Percentiles rank a stretch among this genome's conserved stretches.
Evolutionary conservation across 2,888 invertebrate species (phyloP).

Genomic region (Heliconius aoede): DNA sequence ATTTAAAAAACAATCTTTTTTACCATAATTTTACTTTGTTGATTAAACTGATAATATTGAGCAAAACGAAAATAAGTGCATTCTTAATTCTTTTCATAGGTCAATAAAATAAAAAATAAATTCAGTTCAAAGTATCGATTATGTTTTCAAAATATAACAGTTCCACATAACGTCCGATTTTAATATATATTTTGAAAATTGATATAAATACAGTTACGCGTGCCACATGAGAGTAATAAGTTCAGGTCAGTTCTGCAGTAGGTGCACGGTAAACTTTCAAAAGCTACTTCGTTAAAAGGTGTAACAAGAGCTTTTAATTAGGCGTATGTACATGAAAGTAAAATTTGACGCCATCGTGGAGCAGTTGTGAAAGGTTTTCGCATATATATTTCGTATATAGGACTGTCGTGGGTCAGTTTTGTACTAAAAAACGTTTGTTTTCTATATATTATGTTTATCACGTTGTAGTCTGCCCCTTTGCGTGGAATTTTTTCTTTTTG

Average conservation of each 20-base stretch:
- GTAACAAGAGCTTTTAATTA: slow-evolving; percentile 13
- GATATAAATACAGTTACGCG: slow-evolving; percentile 27
- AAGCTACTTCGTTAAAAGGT: slow-evolving; percentile 12
- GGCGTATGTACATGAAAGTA: not conserved
- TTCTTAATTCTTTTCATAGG: slow-evolving; percentile 6
- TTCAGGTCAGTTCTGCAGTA: slow-evolving; percentile 16
- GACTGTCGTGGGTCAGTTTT: too few species aligned
- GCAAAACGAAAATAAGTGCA: too few species aligned
- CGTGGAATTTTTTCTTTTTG: too few species aligned
- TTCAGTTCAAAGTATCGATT: not conserved
- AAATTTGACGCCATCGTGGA: not conserved
- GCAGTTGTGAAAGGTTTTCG: not conserved
- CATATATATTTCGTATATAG: too few species aligned
- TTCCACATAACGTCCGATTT: slow-evolving; percentile 12
- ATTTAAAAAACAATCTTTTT: not conserved
- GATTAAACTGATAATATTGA: not conserved
- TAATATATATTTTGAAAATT: slow-evolving; percentile 21
- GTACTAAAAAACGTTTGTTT: too few species aligned
- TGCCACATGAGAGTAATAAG: slow-evolving; percentile 14
- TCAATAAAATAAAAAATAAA: slow-evolving; percentile 8
- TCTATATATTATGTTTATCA: too few species aligned
- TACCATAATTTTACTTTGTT: not conserved
- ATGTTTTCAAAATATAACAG: slow-evolving; percentile 6
- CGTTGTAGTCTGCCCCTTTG: too few species aligned
- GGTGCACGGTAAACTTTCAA: slow-evolving; percentile 16